A percentile compares a stretch with the other conserved stretches of the same genome.
Conservation (phyloP, 2,113 vertebrate species). For the Chauna torquata region DNA sequence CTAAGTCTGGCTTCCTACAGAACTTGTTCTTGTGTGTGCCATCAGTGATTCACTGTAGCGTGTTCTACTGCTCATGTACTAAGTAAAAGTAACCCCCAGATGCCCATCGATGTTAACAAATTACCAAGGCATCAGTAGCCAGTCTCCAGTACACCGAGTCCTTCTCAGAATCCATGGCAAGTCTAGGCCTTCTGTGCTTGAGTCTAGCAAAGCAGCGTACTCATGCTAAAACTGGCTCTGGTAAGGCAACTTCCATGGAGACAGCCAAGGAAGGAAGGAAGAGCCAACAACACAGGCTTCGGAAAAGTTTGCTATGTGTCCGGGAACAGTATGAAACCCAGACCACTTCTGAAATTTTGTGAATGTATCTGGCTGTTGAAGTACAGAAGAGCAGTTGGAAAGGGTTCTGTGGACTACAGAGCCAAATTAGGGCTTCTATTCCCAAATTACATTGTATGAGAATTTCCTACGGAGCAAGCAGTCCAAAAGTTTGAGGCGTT, state of each 20-base stretch:
- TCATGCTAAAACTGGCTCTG: neutral
- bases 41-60: neutral
- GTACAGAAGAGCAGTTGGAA: neutral
- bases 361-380: neutral
- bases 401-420: neutral
- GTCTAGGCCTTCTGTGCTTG: neutral
- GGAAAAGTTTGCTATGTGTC: neutral
- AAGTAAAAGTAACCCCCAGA: neutral
- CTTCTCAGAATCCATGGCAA: neutral
- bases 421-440: neutral
- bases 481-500: neutral
- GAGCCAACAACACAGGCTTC: neutral
- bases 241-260: neutral
- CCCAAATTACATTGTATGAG: neutral
- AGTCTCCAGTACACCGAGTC: neutral
- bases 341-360: neutral
- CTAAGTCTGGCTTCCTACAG: neutral
- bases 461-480: neutral
- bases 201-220: neutral
- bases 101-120: neutral
- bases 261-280: neutral
- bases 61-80: neutral
- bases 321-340: neutral
- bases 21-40: neutral
- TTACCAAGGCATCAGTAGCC: neutral